Percentiles rank a stretch among this genome's conserved stretches.
phyloP scores from a whole-genome alignment of 2,888 invertebrate genomes.

The Heliconius hortense region DNA sequence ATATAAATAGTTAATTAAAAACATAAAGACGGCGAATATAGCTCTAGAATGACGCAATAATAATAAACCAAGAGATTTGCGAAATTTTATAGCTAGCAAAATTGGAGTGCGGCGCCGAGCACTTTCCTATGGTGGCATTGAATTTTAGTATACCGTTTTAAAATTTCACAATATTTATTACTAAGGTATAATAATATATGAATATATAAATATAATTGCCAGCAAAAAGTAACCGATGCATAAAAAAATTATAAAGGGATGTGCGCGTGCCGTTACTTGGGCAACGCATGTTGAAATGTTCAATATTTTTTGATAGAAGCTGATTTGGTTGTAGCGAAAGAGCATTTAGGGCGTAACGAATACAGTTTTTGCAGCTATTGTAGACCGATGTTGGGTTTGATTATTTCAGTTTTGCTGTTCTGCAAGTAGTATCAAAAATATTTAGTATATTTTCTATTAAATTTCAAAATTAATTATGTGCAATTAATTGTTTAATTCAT shows the following conservation, averaged over 20 bases:
- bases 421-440: neutral
- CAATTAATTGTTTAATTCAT: neutral
- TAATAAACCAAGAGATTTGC: slow-evolving; percentile 50
- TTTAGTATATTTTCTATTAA: neutral
- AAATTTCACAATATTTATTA: slow-evolving; percentile 26
- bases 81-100: slow-evolving; percentile 61
- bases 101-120: slow-evolving; percentile 58
- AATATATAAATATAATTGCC: slow-evolving; percentile 51
- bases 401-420: neutral
- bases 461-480: neutral
- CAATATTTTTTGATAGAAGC: slow-evolving; percentile 45
- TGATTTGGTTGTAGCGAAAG: slow-evolving; percentile 42
- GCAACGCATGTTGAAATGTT: slow-evolving; percentile 52
- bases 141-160: slow-evolving; percentile 50
- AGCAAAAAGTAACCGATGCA: slow-evolving; percentile 59
- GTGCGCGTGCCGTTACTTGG: slow-evolving; percentile 49
- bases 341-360: slow-evolving; percentile 46
- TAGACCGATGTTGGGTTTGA: neutral
- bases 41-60: slow-evolving; percentile 38
- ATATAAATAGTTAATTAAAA: slow-evolving; percentile 35
- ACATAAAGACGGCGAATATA: slow-evolving; percentile 36
- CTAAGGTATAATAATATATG: slow-evolving; percentile 48
- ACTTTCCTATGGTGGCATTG: slow-evolving; percentile 70
- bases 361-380: slow-evolving; percentile 22
- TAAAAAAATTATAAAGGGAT: slow-evolving; percentile 56